Evolutionary conservation across 1,140 invertebrate species (phyloP), one percentile per base, ranked within the genome.

Genomic region (Glomeris maerens): DNA sequence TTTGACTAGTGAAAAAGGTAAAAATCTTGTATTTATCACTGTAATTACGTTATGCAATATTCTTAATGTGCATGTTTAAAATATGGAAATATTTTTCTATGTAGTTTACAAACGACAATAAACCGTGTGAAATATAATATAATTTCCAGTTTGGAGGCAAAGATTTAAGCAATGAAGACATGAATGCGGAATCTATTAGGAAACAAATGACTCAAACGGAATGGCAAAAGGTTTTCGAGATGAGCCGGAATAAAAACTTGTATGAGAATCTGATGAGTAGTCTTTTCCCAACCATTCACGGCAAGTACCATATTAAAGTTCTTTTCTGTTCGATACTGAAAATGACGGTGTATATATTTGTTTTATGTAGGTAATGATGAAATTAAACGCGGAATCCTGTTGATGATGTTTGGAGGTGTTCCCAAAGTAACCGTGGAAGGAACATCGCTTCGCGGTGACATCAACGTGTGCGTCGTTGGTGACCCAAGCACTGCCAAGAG

Each of bases 401-500:
- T 99, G 5, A 97, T 98, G 88, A 65, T 98, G 23, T 98, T 99
- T 71, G 94, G 95, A 29, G 96, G 96, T 2, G 94, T 99, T 7
- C 78, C 84, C 0, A 99, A 99, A 69, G 83, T 78, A n/a, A 97
- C 94, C 0, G 68, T 77, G 23, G 94, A 98, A 73, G 82, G 83
- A 25, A 80, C 78, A 1, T 67, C 72, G 48, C 73, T 98, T 0
- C 74, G 95, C 64, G 96, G 96, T 21, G 96, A 99, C 62, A 84
- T 99, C 47, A 99, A 99, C 65, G 83, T 95, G 51, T 98, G 93
- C 64, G 83, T 99, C 56, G 93, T 99, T 25, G 96, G 96, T 7
- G 96, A 99, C 73, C 96, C 96, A 0, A 94, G 89, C 66, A 98
- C 95, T 2, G 94, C 93, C 2, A 99, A 99, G 69, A 96, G 91